These are phyloP conservation scores for Siderastrea siderea DNA, from an alignment of 92 coral and sea anemone species.

Conservation along the genomic window DNA sequence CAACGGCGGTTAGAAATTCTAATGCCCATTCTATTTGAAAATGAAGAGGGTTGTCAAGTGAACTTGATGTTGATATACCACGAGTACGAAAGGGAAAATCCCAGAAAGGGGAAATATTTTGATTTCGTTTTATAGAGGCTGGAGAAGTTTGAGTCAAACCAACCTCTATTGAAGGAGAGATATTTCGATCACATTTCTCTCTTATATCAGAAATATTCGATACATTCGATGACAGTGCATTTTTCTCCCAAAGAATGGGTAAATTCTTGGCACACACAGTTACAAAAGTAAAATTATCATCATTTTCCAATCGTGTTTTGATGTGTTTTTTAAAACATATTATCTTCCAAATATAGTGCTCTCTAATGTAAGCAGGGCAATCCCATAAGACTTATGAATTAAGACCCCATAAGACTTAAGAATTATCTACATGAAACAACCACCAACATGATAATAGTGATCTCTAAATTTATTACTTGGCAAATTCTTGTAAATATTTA, in stretches of 20 bases:
- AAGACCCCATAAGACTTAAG: too few relatives aligned
- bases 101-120: not conserved
- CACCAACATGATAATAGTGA: not conserved
- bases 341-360: too few relatives aligned
- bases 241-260: not conserved
- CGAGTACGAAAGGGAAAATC: constrained; percentile 24
- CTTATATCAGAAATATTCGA: not conserved
- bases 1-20: not conserved
- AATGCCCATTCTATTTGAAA: not conserved
- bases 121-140: not conserved
- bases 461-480: not conserved
- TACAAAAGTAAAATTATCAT: not conserved
- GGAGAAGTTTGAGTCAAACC: not conserved
- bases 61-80: not conserved
- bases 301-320: not conserved
- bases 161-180: not conserved
- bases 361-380: not conserved
- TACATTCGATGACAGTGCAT: not conserved
- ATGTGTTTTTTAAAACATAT: not conserved
- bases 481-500: constrained; percentile 5
- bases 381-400: too few relatives aligned
- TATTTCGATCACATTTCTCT: not conserved
- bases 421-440: not conserved
- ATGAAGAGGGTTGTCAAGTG: constrained; percentile 28
- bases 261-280: not conserved